These are phyloP conservation scores for rabbit (Oryctolagus cuniculus) DNA, from an alignment of 2,113 vertebrate genomes.

Conservation along the genomic window DNA sequence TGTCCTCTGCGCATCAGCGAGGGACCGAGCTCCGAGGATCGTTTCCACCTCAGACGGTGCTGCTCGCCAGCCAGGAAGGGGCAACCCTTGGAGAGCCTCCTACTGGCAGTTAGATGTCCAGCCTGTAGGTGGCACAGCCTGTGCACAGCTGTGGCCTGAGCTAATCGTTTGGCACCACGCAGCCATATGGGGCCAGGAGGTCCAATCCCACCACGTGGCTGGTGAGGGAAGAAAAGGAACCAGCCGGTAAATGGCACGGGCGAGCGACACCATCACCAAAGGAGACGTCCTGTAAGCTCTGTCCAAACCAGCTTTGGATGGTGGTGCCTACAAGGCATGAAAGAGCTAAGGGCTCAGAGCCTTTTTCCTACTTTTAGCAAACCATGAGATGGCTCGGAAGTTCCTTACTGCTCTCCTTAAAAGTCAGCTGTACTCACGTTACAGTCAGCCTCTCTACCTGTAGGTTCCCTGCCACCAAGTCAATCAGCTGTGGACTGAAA, in stretches of 20 bases:
- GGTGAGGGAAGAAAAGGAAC: no score
- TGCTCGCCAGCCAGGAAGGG: neutral
- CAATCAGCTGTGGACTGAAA: neutral
- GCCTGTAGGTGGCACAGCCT: fast-evolving
- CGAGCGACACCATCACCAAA: neutral
- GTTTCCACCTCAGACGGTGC: neutral
- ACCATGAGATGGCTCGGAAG: neutral
- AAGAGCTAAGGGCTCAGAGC: neutral
- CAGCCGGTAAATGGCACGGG: no score
- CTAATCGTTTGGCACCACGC: neutral
- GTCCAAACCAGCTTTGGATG: neutral
- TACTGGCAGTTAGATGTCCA: neutral
- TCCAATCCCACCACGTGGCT: no score
- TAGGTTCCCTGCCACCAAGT: neutral
- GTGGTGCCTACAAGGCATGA: neutral
- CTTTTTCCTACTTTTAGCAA: neutral
- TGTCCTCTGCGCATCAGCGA: neutral
- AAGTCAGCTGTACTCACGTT: neutral
- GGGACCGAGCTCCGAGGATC: neutral
- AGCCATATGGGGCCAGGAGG: neutral
- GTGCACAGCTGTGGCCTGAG: neutral
- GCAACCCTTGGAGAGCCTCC: neutral
- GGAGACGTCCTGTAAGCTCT: neutral
- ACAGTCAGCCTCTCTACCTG: neutral
- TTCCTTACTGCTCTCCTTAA: neutral